Conservation (phyloP, 1,140 invertebrate genomes). For the Oryctes rhinoceros region DNA sequence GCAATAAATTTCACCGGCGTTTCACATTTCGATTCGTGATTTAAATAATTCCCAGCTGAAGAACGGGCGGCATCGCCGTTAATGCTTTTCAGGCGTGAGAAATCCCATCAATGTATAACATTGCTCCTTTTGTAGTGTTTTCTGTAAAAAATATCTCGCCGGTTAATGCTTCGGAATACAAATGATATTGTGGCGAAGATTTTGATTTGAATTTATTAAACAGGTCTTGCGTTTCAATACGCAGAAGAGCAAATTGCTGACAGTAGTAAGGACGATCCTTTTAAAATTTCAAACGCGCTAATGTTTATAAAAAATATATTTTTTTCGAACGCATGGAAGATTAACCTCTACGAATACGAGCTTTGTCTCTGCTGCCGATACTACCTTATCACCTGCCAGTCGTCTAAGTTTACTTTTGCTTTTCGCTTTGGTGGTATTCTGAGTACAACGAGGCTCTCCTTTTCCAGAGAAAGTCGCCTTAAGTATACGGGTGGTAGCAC, state of each 20-base stretch:
- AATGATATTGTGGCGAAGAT: neutral
- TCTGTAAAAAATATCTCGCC: conserved; percentile 18
- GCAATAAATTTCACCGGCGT: conserved; percentile 23
- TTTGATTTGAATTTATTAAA: conserved; percentile 25
- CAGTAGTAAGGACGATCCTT: no score
- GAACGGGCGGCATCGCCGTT: neutral
- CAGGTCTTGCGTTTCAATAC: neutral
- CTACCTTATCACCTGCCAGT: no score
- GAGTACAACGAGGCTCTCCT: no score
- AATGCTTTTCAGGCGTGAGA: conserved; percentile 23
- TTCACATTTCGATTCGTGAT: conserved; percentile 33
- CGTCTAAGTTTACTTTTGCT: no score
- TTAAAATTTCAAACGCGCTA: no score
- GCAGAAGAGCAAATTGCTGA: neutral
- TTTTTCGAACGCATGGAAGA: no score
- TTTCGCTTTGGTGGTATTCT: no score
- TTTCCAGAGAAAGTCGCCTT: no score
- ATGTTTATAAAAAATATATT: no score
- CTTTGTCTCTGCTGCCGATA: no score
- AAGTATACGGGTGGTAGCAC: no score
- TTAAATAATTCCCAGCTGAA: conserved; percentile 21
- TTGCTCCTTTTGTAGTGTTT: conserved; percentile 26
- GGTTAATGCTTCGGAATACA: neutral
- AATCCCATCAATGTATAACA: conserved; percentile 20
- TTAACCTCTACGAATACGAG: no score